Percentiles rank a stretch among this genome's conserved stretches.
Evolutionary conservation across 1,140 invertebrate genomes (phyloP).

Genomic region (Rhyacophila brunnea): DNA sequence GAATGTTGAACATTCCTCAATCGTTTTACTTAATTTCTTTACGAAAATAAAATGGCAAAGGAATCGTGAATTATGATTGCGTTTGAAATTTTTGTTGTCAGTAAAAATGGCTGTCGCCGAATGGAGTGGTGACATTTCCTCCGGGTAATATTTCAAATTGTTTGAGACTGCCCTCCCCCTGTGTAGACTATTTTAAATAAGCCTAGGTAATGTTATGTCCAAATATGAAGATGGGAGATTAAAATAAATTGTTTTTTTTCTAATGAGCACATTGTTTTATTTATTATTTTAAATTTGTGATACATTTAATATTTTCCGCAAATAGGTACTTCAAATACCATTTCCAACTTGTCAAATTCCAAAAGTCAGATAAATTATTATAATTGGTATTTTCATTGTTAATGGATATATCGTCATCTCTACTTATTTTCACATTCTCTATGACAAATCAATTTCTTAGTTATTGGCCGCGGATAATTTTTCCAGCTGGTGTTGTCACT

Average conservation of each 20-base stretch:
- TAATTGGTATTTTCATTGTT: too few species aligned
- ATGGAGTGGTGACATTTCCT: background rate
- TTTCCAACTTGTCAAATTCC: too few species aligned
- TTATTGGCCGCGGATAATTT: too few species aligned
- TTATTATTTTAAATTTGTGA: background rate
- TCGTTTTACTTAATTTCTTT: background rate
- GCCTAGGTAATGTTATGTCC: background rate
- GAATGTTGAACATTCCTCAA: background rate
- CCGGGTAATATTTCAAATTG: too few species aligned
- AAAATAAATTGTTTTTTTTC: constrained; percentile 5
- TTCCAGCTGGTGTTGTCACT: background rate
- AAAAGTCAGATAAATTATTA: too few species aligned
- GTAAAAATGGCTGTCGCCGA: background rate
- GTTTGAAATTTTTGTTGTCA: background rate
- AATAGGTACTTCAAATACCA: too few species aligned
- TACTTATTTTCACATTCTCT: too few species aligned
- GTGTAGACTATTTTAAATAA: constrained; percentile 7
- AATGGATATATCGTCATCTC: too few species aligned
- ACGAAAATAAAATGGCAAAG: background rate
- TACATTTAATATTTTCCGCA: background rate
- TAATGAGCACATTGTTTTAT: constrained; percentile 1
- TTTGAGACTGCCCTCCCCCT: background rate
- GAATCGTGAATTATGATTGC: background rate
- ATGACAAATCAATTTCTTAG: too few species aligned
- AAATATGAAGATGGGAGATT: background rate